phyloP scores from a whole-genome alignment of 2,113 vertebrate species.

The Collichthys lucidus region DNA sequence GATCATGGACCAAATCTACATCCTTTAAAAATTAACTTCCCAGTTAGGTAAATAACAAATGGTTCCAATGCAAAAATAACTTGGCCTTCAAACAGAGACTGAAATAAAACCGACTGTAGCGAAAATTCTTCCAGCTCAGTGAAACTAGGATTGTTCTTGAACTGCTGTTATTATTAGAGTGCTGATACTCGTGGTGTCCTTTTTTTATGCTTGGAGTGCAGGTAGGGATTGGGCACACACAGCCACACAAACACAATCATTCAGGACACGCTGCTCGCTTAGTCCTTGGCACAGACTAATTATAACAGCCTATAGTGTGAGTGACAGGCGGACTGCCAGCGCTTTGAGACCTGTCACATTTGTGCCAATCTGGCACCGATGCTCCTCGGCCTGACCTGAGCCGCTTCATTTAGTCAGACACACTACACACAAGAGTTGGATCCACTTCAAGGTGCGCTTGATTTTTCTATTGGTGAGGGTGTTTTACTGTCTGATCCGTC shows the following conservation, averaged over 20 bases:
- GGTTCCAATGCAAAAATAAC: neutral
- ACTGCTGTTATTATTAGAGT: constrained; percentile 8
- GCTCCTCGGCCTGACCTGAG: constrained; percentile 24
- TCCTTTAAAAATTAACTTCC: neutral
- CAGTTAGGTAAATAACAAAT: too few species aligned
- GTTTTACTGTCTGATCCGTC: neutral
- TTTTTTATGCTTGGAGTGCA: constrained; percentile 31
- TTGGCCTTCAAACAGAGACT: neutral
- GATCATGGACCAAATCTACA: neutral
- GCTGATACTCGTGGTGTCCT: neutral
- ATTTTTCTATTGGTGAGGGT: neutral
- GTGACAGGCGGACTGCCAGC: constrained; percentile 37
- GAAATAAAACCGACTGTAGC: neutral
- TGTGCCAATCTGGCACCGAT: constrained; percentile 31
- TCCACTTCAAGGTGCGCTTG: neutral
- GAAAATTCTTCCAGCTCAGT: neutral
- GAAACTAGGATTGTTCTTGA: constrained; percentile 6
- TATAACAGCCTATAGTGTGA: constrained; percentile 46
- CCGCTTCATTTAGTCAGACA: constrained; percentile 8
- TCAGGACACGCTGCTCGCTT: constrained; percentile 33
- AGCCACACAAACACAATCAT: constrained; percentile 38
- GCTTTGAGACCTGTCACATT: constrained; percentile 54
- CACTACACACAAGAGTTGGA: constrained; percentile 1
- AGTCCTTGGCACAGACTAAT: constrained; percentile 51
- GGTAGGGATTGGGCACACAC: constrained; percentile 2